Evolutionary conservation across 1,140 invertebrate species (phyloP).

Genomic region (Lysiphlebus fabarum): DNA sequence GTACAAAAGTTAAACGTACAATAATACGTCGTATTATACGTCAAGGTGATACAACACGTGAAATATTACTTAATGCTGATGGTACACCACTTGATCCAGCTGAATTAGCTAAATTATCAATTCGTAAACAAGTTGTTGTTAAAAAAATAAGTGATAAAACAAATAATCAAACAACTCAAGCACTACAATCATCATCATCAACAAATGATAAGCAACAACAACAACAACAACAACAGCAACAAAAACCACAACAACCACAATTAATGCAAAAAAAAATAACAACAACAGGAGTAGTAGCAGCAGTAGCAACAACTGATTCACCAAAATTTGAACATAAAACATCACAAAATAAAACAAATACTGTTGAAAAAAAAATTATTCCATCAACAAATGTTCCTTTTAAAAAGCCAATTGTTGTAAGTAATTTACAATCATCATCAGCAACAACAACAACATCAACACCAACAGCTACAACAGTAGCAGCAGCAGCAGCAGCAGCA

Average conservation of each 20-base stretch:
- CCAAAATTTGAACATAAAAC: conserved; percentile 48
- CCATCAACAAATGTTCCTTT: conserved; percentile 23
- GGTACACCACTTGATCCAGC: conserved; percentile 50
- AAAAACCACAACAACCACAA: too few species aligned
- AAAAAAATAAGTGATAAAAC: conserved; percentile 46
- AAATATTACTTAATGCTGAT: conserved; percentile 53
- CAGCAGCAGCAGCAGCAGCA: conserved; percentile 10
- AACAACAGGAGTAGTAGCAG: too few species aligned
- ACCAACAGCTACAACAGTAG: not conserved
- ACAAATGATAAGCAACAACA: too few species aligned
- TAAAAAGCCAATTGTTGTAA: conserved; percentile 8
- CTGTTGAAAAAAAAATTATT: conserved; percentile 23
- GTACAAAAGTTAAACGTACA: conserved; percentile 46
- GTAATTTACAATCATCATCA: conserved; percentile 3
- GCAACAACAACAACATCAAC: not conserved
- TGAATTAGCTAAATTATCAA: conserved; percentile 49
- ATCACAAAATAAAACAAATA: conserved; percentile 29
- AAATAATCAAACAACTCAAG: conserved; percentile 23
- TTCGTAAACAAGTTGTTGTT: conserved; percentile 50
- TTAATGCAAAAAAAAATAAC: too few species aligned
- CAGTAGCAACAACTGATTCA: conserved; percentile 23
- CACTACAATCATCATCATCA: too few species aligned
- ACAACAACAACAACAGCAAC: too few species aligned
- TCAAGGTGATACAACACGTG: conserved; percentile 48
- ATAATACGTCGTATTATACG: conserved; percentile 52